These are phyloP conservation scores for Furcifer pardalis DNA, from an alignment of 2,797 vertebrate genomes.

Conservation along the genomic window DNA sequence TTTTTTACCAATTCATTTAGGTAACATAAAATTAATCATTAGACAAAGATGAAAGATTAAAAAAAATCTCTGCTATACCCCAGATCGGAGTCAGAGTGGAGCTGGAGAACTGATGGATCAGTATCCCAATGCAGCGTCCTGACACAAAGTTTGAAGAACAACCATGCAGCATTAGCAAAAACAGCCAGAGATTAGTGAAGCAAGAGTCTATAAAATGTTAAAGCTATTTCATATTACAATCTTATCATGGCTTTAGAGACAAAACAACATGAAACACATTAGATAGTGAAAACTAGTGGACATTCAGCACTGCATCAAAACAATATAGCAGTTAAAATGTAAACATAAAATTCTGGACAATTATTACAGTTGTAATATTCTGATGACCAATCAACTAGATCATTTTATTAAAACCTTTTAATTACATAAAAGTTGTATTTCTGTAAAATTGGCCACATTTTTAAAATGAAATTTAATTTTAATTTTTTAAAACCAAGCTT, in stretches of 20 bases:
- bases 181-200: slow-evolving; percentile 84
- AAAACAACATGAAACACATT: slow-evolving; percentile 57
- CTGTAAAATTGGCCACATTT: neutral
- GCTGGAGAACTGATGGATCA: slow-evolving; percentile 98
- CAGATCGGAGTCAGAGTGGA: slow-evolving; percentile 99
- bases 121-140: slow-evolving; percentile 99
- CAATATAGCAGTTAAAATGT: slow-evolving; percentile 66
- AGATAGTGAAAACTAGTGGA: slow-evolving; percentile 65
- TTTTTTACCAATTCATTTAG: slow-evolving; percentile 22
- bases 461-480: neutral
- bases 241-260: slow-evolving; percentile 63
- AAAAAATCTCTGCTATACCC: slow-evolving; percentile 96
- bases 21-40: slow-evolving; percentile 14
- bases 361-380: slow-evolving; percentile 41
- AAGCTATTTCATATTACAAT: slow-evolving; percentile 66
- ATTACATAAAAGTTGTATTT: neutral
- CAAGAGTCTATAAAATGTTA: slow-evolving; percentile 75
- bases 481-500: neutral
- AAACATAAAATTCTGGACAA: slow-evolving; percentile 61
- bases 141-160: slow-evolving; percentile 89
- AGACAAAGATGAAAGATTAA: slow-evolving; percentile 82
- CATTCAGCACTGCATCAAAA: slow-evolving; percentile 58
- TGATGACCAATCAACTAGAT: neutral
- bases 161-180: slow-evolving; percentile 93
- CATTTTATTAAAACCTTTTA: neutral